These are phyloP conservation scores for Lathronympha strigana DNA, from an alignment of 2,888 invertebrate species.

Conservation along the genomic window DNA sequence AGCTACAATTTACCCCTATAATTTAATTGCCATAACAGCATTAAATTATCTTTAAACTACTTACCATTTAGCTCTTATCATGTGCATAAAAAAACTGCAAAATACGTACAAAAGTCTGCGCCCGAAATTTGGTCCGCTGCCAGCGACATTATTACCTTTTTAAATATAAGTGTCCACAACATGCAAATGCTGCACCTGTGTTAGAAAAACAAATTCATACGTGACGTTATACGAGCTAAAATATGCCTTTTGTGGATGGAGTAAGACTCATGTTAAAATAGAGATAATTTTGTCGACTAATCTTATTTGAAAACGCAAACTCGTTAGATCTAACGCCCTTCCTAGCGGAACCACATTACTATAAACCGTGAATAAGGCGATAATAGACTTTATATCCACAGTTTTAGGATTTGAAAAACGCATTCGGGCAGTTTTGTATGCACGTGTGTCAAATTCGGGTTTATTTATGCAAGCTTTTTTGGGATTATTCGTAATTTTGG, in stretches of 20 bases:
- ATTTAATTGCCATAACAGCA: neutral
- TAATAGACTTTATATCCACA: neutral
- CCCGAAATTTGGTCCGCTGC: constrained; percentile 15
- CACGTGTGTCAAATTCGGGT: constrained; percentile 31
- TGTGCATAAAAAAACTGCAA: constrained; percentile 13
- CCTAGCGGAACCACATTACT: constrained; percentile 48
- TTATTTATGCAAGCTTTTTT: constrained; percentile 29
- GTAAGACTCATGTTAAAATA: constrained; percentile 34
- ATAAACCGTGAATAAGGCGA: constrained; percentile 30
- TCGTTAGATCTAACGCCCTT: constrained; percentile 37
- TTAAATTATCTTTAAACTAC: neutral
- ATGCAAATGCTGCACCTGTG: constrained; percentile 44
- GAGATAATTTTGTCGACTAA: constrained; percentile 42
- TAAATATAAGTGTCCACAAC: constrained; percentile 28
- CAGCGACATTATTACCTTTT: constrained; percentile 40
- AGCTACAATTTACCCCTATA: neutral
- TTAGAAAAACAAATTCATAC: constrained; percentile 45
- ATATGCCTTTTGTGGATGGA: neutral
- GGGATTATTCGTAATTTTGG: constrained; percentile 40
- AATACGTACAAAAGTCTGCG: neutral
- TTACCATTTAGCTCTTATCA: constrained; percentile 13
- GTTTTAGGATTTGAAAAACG: neutral
- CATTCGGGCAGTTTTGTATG: neutral
- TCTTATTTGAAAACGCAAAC: constrained; percentile 22
- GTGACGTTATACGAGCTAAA: constrained; percentile 20